Evolutionary conservation across 1,140 invertebrate species (phyloP).

Genomic region (Brachionus rotundiformis): DNA sequence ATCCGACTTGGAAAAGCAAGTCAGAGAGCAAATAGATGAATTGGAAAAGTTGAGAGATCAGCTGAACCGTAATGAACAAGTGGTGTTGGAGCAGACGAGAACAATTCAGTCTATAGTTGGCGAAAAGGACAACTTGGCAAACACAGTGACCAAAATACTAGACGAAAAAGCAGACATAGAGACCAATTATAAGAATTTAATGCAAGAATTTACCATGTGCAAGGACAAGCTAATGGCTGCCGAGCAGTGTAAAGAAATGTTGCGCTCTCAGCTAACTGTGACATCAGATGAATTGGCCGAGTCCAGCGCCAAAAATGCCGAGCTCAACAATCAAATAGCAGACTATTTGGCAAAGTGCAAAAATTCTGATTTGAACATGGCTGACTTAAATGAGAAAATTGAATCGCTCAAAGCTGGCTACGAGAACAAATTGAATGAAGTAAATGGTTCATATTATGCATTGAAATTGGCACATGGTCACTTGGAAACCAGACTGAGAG

Average conservation of each 20-base stretch:
- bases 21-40: neutral
- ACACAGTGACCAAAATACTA: conserved; percentile 27
- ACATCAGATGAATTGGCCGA: neutral
- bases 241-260: conserved; percentile 50
- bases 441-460: conserved; percentile 47
- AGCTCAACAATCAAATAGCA: neutral
- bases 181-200: neutral
- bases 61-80: neutral
- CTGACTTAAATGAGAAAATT: conserved; percentile 25
- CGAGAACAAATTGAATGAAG: conserved; percentile 20
- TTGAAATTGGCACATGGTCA: conserved; percentile 31
- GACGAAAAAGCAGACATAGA: conserved; percentile 20
- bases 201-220: conserved; percentile 6
- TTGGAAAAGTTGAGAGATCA: neutral
- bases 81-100: conserved; percentile 7
- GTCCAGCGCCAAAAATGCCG: neutral
- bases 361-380: neutral
- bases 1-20: neutral
- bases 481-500: neutral
- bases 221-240: conserved; percentile 32
- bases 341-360: conserved; percentile 8
- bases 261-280: conserved; percentile 19
- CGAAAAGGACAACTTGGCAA: conserved; percentile 34
- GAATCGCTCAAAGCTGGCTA: neutral
- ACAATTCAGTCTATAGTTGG: conserved; percentile 42